Base-by-base conservation (phyloP, 2,888 invertebrate genomes). In the Dendrolimus pini region DNA sequence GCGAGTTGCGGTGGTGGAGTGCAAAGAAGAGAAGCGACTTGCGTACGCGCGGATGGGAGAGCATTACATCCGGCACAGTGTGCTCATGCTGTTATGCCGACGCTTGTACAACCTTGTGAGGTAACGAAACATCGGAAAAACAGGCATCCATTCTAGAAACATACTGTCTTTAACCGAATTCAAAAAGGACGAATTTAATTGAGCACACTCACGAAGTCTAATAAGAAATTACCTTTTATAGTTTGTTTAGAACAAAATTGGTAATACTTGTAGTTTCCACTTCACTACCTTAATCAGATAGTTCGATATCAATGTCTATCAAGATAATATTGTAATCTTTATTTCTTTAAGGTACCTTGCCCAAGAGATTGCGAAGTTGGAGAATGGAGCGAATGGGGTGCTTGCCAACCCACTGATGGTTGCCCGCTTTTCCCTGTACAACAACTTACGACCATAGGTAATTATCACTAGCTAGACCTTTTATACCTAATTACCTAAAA, bases 311-410 rank as follows among this genome's bases (percentile, higher is more conserved):
- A 30, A 30, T 30, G 3, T 30, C 30, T 30, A 30, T 30, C 30
- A 30, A 3, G 30, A 30, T 30, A 30, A 6, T 30, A 30, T 30
- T 30, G 30, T 30, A 30, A 30, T 30, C 30, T 30, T 30, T 6
- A 6, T 30, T 30, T 30, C 0, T 30, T 64, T 0, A 73, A 93
- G 87, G 92, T 93, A 1, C 92, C 93, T 0, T 93, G 93, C 66
- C 92, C 92, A 2, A 80, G 93, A 55, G 93, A 93, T 67, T 93
- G 93, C 64, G 91, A 92, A 69, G 92, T 93, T 0, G 92, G 93
- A 0, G 88, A 91, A 30, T 93, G 93, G 93, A 86, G 91, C 2
- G 83, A 89, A n/a, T 93, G 93, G 93, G 92, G 93, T 0, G 91
- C 92, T 0, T 93, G 93, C 66, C 89, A 91, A 58, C 93, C 93